These are phyloP conservation scores for Melanogrammus aeglefinus DNA, from an alignment of 2,797 vertebrate genomes.

Conservation along the genomic window DNA sequence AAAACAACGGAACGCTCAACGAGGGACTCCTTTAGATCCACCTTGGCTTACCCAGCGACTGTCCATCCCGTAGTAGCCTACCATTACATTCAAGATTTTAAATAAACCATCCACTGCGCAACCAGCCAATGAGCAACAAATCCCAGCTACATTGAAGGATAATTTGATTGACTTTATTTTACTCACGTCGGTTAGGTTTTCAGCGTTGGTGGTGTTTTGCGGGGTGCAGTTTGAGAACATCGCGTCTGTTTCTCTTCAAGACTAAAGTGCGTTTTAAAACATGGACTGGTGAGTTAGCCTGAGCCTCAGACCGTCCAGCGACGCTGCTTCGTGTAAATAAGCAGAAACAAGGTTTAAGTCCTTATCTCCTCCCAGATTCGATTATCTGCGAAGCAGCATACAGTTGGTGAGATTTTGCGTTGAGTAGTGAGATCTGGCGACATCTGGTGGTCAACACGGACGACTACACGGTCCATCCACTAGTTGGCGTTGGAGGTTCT, in stretches of 20 bases:
- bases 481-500: too few species aligned
- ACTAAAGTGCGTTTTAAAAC: not conserved
- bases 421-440: not conserved
- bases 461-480: too few species aligned
- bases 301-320: not conserved
- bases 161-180: not conserved
- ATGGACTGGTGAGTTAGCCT: not conserved
- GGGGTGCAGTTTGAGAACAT: constrained; percentile 16
- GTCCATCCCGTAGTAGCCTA: not conserved
- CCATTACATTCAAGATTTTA: not conserved
- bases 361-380: not conserved
- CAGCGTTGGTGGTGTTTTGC: constrained; percentile 47
- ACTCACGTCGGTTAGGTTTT: constrained; percentile 64
- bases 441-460: not conserved
- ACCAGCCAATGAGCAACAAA: not conserved
- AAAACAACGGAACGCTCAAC: constrained; percentile 6
- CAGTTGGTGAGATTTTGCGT: not conserved
- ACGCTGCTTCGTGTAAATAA: not conserved
- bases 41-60: not conserved
- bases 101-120: not conserved
- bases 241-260: not conserved
- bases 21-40: not conserved
- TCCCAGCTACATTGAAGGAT: not conserved
- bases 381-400: not conserved
- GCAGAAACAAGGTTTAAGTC: not conserved